A percentile compares a stretch with the other conserved stretches of the same genome.
Conservation (phyloP, 2,888 invertebrate genomes). For the Exocentrus adspersus region DNA sequence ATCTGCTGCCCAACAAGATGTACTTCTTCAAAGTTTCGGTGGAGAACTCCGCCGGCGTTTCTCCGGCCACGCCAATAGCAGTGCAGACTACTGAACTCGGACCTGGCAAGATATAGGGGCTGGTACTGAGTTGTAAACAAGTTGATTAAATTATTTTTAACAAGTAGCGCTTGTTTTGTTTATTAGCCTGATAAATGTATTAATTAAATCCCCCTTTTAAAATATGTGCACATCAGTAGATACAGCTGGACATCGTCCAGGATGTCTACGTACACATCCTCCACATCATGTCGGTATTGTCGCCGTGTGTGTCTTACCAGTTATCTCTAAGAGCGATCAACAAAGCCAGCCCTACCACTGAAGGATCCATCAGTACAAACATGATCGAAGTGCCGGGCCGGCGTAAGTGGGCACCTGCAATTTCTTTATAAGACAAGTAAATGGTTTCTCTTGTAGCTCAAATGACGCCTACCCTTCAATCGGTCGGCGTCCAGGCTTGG, state of each 20-base stretch:
- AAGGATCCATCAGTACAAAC: background rate
- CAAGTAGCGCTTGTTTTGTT: too few relatives aligned
- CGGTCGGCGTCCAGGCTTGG: background rate
- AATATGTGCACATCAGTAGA: too few relatives aligned
- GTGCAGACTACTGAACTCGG: background rate
- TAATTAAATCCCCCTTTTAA: too few relatives aligned
- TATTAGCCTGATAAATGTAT: too few relatives aligned
- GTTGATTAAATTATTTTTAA: too few relatives aligned
- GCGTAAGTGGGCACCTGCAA: background rate
- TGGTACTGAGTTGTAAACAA: too few relatives aligned
- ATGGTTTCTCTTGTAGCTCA: background rate
- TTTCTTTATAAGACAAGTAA: too few relatives aligned
- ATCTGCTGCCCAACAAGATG: background rate
- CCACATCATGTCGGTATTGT: background rate
- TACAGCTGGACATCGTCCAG: background rate
- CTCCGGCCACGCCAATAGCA: too few relatives aligned
- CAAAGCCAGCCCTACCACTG: background rate
- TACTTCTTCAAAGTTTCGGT: background rate
- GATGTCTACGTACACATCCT: background rate
- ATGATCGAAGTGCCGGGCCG: background rate
- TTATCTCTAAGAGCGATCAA: background rate
- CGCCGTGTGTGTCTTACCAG: background rate
- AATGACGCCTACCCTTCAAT: background rate
- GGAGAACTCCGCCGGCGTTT: background rate
- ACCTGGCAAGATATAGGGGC: too few relatives aligned